These are phyloP conservation scores for Liparis tanakae DNA, from an alignment of 2,797 vertebrate genomes.

Conservation along the genomic window DNA sequence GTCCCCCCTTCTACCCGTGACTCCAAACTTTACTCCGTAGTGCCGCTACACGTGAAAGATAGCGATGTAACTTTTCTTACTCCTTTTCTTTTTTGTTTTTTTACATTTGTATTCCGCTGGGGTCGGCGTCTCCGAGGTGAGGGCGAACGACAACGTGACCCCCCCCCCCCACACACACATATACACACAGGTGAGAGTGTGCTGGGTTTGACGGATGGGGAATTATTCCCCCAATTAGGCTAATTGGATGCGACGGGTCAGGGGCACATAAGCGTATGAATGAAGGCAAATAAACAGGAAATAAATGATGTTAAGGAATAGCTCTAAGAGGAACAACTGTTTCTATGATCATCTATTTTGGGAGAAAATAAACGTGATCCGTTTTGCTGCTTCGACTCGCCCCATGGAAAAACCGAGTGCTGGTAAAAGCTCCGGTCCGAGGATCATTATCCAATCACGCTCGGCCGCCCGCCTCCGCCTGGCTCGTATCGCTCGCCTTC, in stretches of 20 bases:
- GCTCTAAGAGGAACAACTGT: constrained; percentile 26
- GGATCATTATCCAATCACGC: constrained; percentile 69
- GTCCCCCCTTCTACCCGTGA: constrained; percentile 42
- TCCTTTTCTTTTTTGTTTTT: constrained; percentile 45
- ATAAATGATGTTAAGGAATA: constrained; percentile 55
- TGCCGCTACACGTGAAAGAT: constrained; percentile 56
- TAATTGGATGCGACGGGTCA: constrained; percentile 78
- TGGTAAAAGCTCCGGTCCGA: constrained; percentile 39
- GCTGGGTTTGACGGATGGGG: constrained; percentile 66
- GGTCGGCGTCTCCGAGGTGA: constrained; percentile 46
- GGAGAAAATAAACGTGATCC: neutral
- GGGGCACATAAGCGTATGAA: constrained; percentile 62
- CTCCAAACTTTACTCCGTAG: constrained; percentile 61
- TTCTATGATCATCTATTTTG: constrained; percentile 50
- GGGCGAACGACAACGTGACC: constrained; percentile 72
- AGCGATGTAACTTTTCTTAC: neutral
- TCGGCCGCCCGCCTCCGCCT: constrained; percentile 45
- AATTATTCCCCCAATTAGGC: constrained; percentile 80
- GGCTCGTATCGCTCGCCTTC: constrained; percentile 17
- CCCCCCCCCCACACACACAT: constrained; percentile 25
- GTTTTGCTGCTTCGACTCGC: constrained; percentile 24
- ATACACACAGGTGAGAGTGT: constrained; percentile 68
- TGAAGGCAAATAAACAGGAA: constrained; percentile 56
- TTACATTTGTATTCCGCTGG: constrained; percentile 68
- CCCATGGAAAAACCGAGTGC: constrained; percentile 42